Evolutionary conservation across 2,888 invertebrate species (phyloP).

Genomic region (Zygogramma bicolorata): DNA sequence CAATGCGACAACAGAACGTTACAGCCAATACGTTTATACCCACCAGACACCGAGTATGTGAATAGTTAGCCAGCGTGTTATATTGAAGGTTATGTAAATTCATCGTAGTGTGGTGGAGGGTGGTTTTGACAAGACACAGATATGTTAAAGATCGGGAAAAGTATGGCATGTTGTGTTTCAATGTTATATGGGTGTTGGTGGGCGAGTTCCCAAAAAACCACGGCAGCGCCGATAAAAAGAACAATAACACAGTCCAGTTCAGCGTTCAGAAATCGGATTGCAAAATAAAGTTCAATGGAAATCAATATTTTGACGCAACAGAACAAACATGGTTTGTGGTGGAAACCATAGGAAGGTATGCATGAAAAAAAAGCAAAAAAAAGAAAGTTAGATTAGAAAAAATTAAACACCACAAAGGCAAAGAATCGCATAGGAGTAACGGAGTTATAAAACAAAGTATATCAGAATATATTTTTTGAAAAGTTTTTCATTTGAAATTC

Average conservation of each 20-base stretch:
- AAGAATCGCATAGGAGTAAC: constrained; percentile 6
- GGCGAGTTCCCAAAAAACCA: constrained; percentile 58
- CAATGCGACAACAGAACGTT: constrained; percentile 66
- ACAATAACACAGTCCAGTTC: constrained; percentile 47
- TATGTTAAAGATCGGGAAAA: constrained; percentile 40
- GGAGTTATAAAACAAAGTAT: not conserved
- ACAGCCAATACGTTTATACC: constrained; percentile 65
- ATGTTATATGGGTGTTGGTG: constrained; percentile 58
- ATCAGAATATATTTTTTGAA: not conserved
- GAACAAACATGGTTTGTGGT: constrained; percentile 36
- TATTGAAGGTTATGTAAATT: constrained; percentile 36
- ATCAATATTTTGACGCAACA: constrained; percentile 42
- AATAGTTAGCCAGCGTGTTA: constrained; percentile 44
- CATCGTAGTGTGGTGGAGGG: constrained; percentile 30
- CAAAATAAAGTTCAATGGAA: constrained; percentile 49
- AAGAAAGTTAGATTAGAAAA: constrained; percentile 45
- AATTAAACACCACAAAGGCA: constrained; percentile 15
- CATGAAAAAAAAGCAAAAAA: constrained; percentile 66
- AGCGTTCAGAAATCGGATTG: constrained; percentile 43
- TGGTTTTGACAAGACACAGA: constrained; percentile 37
- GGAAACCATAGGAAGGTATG: constrained; percentile 61
- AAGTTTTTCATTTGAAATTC: not conserved
- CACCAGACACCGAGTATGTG: constrained; percentile 64
- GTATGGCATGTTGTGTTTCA: constrained; percentile 38
- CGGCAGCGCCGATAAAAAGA: constrained; percentile 50